A percentile compares a stretch with the other conserved stretches of the same genome.
Evolutionary conservation across 2,888 invertebrate species (phyloP).

Genomic region (Caenorhabditis becei): DNA sequence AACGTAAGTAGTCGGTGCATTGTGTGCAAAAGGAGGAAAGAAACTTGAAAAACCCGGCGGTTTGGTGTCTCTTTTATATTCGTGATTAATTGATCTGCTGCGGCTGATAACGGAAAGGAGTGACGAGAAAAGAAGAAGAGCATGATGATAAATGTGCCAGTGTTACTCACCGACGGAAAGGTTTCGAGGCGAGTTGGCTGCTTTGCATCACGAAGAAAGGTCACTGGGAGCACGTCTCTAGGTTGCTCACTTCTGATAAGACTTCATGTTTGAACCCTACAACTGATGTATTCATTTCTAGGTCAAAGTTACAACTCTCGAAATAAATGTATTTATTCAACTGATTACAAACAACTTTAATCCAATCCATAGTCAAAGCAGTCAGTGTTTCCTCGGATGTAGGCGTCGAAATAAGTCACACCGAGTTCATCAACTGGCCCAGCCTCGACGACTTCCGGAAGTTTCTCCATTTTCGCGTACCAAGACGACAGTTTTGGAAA

Average conservation of each 20-base stretch:
- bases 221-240: no score
- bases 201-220: no score
- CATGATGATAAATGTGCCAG: conserved; percentile 10
- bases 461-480: conserved; percentile 6
- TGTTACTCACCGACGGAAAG: conserved; percentile 11
- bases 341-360: no score
- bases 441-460: conserved; percentile 42
- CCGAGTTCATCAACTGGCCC: background rate
- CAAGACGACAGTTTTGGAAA: conserved; percentile 16
- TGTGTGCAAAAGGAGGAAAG: background rate
- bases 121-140: conserved; percentile 3
- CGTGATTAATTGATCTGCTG: background rate
- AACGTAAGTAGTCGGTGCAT: conserved; percentile 8
- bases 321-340: background rate
- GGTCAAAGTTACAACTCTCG: no score
- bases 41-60: background rate
- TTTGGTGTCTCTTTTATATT: conserved; percentile 14
- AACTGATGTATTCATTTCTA: no score
- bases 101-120: conserved; percentile 1
- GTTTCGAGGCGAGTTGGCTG: background rate
- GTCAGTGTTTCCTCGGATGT: conserved; percentile 5
- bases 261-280: no score
- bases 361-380: background rate
- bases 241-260: no score
- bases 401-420: conserved; percentile 1